These are phyloP conservation scores for Protonemura montana DNA, from an alignment of 2,888 invertebrate species.

Conservation along the genomic window DNA sequence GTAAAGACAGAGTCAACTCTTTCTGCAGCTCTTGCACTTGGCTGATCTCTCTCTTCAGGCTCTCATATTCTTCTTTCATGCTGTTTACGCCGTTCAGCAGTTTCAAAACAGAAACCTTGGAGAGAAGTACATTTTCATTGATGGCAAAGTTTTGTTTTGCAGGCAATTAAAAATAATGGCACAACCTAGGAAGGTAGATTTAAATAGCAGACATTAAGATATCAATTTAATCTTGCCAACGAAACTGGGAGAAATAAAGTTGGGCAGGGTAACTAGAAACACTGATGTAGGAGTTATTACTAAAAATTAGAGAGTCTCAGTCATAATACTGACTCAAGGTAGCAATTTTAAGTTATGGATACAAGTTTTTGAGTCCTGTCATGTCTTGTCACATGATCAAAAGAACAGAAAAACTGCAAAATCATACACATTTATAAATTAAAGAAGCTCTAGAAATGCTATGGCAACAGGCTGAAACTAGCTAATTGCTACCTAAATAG, in stretches of 20 bases:
- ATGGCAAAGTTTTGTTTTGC: background rate
- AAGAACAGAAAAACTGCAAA: no score
- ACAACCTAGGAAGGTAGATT: background rate
- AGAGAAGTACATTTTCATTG: no score
- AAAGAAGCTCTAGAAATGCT: background rate
- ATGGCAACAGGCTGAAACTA: background rate
- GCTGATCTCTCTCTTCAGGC: constrained; percentile 77
- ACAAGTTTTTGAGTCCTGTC: no score
- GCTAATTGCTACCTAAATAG: background rate
- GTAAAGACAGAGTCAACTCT: constrained; percentile 77
- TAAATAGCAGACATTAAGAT: background rate
- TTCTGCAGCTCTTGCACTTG: constrained; percentile 83
- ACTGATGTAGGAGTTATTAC: no score
- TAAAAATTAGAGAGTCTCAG: no score
- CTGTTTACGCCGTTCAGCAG: constrained; percentile 77
- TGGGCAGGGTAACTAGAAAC: no score
- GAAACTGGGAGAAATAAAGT: no score
- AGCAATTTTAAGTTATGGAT: no score
- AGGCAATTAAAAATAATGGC: background rate
- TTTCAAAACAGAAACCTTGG: constrained; percentile 66
- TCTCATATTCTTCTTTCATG: constrained; percentile 80
- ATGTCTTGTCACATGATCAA: no score
- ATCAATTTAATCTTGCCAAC: no score
- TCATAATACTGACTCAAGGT: no score
- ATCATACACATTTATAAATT: no score